phyloP scores from a whole-genome alignment of 2,888 invertebrate genomes.

The Heliconius erato region DNA sequence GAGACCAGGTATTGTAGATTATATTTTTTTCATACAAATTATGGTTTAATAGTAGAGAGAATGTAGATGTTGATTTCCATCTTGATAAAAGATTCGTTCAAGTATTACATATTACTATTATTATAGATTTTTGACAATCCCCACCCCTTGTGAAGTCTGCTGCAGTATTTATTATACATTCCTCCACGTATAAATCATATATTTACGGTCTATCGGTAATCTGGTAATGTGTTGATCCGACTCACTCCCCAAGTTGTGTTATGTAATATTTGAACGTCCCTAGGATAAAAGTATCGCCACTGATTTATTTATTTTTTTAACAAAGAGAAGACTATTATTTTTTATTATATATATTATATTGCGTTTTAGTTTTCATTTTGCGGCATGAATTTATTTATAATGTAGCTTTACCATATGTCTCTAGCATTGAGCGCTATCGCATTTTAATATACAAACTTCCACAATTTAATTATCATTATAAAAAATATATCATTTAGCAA shows the following conservation, averaged over 20 bases:
- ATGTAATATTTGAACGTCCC: neutral
- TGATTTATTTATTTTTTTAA: neutral
- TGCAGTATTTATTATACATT: too few species aligned
- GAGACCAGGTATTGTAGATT: constrained; percentile 22
- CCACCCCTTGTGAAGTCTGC: neutral
- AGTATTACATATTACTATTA: too few species aligned
- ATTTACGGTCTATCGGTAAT: too few species aligned
- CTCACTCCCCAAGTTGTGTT: too few species aligned
- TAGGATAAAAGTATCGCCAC: neutral
- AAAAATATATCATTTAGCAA: neutral
- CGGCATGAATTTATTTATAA: neutral
- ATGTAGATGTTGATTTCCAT: too few species aligned
- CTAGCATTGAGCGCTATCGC: neutral
- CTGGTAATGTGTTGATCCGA: too few species aligned
- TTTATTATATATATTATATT: constrained; percentile 2
- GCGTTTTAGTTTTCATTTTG: neutral
- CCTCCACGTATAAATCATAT: too few species aligned
- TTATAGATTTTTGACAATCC: too few species aligned
- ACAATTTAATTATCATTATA: neutral
- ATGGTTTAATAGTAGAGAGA: too few species aligned
- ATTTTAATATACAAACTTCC: neutral
- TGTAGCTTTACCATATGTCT: constrained; percentile 1
- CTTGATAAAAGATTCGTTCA: too few species aligned
- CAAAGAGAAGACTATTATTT: neutral
- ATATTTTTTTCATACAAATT: neutral